These are phyloP conservation scores for Lordiphosa fenestrarum DNA, from an alignment of 2,888 invertebrate species.

Conservation along the genomic window DNA sequence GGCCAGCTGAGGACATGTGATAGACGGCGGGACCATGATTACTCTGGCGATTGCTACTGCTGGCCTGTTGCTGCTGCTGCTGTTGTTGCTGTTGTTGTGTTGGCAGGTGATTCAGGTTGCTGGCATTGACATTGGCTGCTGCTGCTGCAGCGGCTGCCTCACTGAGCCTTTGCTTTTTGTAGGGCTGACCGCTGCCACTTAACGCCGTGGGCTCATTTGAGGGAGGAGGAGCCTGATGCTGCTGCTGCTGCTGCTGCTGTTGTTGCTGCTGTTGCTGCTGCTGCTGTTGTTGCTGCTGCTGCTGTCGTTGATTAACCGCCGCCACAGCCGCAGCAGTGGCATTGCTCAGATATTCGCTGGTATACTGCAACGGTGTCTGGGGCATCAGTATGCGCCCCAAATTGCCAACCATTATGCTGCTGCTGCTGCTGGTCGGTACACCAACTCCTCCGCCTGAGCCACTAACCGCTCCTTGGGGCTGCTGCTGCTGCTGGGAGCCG, in stretches of 20 bases:
- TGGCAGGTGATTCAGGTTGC: slow-evolving; percentile 78
- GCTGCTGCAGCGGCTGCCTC: slow-evolving; percentile 49
- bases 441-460: slow-evolving; percentile 39
- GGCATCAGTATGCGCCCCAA: slow-evolving; percentile 69
- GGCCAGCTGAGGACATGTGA: slow-evolving; percentile 30
- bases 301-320: slow-evolving; percentile 68
- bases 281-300: slow-evolving; percentile 76
- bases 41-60: slow-evolving; percentile 41
- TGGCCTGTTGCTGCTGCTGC: slow-evolving; percentile 41
- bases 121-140: slow-evolving; percentile 35
- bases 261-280: slow-evolving; percentile 72
- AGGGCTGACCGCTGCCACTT: slow-evolving; percentile 77
- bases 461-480: slow-evolving; percentile 76
- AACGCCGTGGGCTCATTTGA: slow-evolving; percentile 73
- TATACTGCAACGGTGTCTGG: slow-evolving; percentile 77
- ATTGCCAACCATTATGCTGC: slow-evolving; percentile 66
- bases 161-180: slow-evolving; percentile 77
- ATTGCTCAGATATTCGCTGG: slow-evolving; percentile 79
- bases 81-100: slow-evolving; percentile 77
- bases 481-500: slow-evolving; percentile 44
- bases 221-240: slow-evolving; percentile 67
- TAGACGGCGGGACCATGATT: slow-evolving; percentile 46
- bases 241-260: slow-evolving; percentile 47
- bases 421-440: slow-evolving; percentile 41
- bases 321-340: slow-evolving; percentile 58